Conservation (phyloP, 1,140 invertebrate species). For the Diorhabda carinulata region DNA sequence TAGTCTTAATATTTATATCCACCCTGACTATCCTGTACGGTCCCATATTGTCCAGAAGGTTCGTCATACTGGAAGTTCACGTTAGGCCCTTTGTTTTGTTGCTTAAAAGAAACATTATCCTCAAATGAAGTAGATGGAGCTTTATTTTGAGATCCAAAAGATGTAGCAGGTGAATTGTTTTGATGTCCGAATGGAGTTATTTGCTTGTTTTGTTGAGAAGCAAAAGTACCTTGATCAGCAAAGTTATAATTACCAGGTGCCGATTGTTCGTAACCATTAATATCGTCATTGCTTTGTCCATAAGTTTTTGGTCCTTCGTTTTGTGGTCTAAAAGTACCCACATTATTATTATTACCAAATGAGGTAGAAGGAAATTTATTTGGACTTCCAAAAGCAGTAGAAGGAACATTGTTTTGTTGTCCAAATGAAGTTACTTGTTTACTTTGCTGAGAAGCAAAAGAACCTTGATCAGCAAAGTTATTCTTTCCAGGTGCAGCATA, state of each 20-base stretch:
- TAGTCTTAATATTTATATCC: constrained; percentile 5
- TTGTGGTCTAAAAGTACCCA: neutral
- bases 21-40: constrained; percentile 4
- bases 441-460: neutral
- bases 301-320: neutral
- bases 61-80: neutral
- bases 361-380: too few species aligned
- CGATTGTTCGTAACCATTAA: neutral
- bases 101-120: too few species aligned
- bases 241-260: neutral
- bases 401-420: neutral
- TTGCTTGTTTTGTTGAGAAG: neutral
- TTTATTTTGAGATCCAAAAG: neutral
- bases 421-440: neutral
- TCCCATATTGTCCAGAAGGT: neutral
- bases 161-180: neutral
- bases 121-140: too few species aligned
- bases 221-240: neutral
- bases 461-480: neutral
- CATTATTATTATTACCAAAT: too few species aligned
- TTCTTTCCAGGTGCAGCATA: neutral
- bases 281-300: neutral
- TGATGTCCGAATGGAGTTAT: neutral
- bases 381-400: neutral
- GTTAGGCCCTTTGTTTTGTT: neutral